Base-by-base conservation (phyloP, 2,113 vertebrate species). In the Xenus cinereus region DNA sequence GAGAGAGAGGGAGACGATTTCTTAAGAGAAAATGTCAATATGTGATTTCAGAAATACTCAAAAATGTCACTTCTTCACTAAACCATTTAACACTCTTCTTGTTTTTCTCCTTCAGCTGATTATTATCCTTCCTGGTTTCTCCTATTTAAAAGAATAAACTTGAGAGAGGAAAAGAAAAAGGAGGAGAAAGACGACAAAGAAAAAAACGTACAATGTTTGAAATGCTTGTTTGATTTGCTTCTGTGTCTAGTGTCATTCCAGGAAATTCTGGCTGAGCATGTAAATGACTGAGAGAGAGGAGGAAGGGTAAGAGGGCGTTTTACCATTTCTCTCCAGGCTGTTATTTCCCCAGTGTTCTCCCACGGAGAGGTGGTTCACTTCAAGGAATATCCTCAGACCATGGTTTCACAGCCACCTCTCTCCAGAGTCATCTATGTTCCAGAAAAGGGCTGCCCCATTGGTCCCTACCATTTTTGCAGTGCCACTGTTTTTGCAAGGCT, bases 311-410 rank as follows among this genome's bases (percentile, higher is more conserved):
- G 7, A 76, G 12, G 23, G 57, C 3, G 27, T 57, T 63, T 53
- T 43, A 37, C 19, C 8, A 8, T 22, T 22, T 69, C 48, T 48
- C 13, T 7, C 4, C 26, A 48, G 30, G 1, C 7, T 27, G 16
- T 48, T 87, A 20, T 24, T 57, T 5, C 9, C 10, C 6, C 8
- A 76, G 3, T 14, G 14, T 57, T 72, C 51, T 76, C 26, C 53
- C 12, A 67, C 2, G 0, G 10, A 46, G 33, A 56, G 8, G 17
- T 26, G 5, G 6, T 33, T 69, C 51, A 33, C 18, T 7, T 23
- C 24, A n/a, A 43, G 39, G 4, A 72, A 62, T 1, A 2, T 62
- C 26, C 19, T 14, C 24, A 28, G 18, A 15, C 46, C 1, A 0
- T 28, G 5, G n/a, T 60, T 89, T 23, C 63, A 81, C 7, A 45